phyloP scores from a whole-genome alignment of 2,113 vertebrate genomes.

The Glareola pratincola region DNA sequence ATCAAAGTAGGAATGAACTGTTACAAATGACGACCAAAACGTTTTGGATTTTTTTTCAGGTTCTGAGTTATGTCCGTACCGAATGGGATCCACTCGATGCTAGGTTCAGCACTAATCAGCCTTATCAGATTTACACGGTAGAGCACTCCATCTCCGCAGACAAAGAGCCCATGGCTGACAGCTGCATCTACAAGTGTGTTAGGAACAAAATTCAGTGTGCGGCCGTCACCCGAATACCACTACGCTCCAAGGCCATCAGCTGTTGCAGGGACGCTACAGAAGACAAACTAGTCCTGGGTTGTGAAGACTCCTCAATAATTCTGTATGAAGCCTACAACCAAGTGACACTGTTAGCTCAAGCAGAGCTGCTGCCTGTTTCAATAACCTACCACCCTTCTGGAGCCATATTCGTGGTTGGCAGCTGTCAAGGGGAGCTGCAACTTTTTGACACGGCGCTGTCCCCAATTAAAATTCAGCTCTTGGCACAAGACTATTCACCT shows the following conservation, averaged over 20 bases:
- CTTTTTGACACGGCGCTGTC: slow-evolving; percentile 89
- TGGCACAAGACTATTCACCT: slow-evolving; percentile 82
- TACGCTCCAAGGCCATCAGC: slow-evolving; percentile 79
- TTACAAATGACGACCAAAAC: neutral
- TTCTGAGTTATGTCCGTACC: slow-evolving; percentile 81
- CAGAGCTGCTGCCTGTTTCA: slow-evolving; percentile 78
- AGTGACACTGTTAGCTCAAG: slow-evolving; percentile 75
- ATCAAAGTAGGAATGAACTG: neutral
- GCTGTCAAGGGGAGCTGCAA: slow-evolving; percentile 87
- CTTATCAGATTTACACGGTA: slow-evolving; percentile 85
- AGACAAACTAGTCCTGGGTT: slow-evolving; percentile 83
- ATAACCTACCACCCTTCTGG: slow-evolving; percentile 88
- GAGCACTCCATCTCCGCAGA: slow-evolving; percentile 70
- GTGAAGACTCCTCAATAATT: slow-evolving; percentile 87
- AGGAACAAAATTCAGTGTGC: slow-evolving; percentile 78
- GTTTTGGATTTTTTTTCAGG: slow-evolving; percentile 66
- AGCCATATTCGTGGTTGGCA: slow-evolving; percentile 80
- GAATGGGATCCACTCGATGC: slow-evolving; percentile 85
- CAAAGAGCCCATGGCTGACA: slow-evolving; percentile 75
- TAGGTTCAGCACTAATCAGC: slow-evolving; percentile 81
- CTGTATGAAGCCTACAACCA: slow-evolving; percentile 82
- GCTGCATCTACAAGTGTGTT: slow-evolving; percentile 82
- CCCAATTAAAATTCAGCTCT: slow-evolving; percentile 80
- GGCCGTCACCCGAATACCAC: slow-evolving; percentile 77
- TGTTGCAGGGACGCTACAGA: slow-evolving; percentile 83